These are phyloP conservation scores for Peribatodes rhomboidaria DNA, from an alignment of 2,888 invertebrate species.

Conservation along the genomic window DNA sequence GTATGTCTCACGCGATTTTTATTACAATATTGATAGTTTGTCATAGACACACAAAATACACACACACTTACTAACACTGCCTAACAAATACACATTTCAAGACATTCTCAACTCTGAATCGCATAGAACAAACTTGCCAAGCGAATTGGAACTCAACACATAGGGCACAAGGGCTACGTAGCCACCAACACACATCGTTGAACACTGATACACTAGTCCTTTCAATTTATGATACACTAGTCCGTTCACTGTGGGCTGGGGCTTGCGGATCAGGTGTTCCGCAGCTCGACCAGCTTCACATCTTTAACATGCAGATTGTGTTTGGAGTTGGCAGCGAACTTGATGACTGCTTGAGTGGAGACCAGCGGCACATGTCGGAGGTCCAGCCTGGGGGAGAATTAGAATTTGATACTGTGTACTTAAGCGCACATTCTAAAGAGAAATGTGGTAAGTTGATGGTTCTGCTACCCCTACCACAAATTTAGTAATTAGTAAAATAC, in stretches of 20 bases:
- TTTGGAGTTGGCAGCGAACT: slow-evolving; percentile 93
- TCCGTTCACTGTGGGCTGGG: slow-evolving; percentile 21
- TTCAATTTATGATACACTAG: slow-evolving; percentile 7
- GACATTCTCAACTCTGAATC: slow-evolving; percentile 21
- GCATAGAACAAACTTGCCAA: slow-evolving; percentile 15
- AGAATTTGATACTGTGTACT: neutral
- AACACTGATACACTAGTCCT: neutral
- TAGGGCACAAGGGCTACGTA: slow-evolving; percentile 18
- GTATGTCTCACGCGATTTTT: no score
- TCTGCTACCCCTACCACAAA: no score
- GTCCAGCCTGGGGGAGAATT: slow-evolving; percentile 85
- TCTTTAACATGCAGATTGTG: slow-evolving; percentile 93
- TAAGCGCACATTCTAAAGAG: no score
- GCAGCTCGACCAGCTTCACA: slow-evolving; percentile 90
- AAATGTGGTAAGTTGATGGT: no score
- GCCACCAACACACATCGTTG: slow-evolving; percentile 34
- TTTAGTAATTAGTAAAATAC: no score
- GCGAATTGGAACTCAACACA: slow-evolving; percentile 14
- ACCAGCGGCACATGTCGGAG: slow-evolving; percentile 93
- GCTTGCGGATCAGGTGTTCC: slow-evolving; percentile 79
- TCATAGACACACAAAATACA: neutral
- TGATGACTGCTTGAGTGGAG: slow-evolving; percentile 93
- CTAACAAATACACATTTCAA: neutral
- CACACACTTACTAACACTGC: no score
- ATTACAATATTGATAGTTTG: no score